A percentile compares a stretch with the other conserved stretches of the same genome.
These are phyloP conservation scores for Hydropotes inermis DNA, from an alignment of 2,113 vertebrate genomes.

Conservation along the genomic window DNA sequence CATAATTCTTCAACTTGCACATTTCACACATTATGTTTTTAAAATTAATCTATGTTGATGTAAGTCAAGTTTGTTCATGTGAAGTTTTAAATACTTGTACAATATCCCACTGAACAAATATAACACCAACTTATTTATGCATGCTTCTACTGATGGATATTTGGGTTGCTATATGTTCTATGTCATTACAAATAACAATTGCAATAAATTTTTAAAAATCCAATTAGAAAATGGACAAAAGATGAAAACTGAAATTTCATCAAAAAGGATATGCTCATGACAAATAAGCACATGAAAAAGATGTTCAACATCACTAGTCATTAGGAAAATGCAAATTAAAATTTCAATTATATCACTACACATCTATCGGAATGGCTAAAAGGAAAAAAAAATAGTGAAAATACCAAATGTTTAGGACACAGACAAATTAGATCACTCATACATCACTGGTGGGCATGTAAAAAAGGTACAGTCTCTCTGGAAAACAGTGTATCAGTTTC, in stretches of 20 bases:
- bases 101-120: background rate
- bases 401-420: background rate
- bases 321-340: background rate
- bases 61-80: background rate
- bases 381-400: background rate
- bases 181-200: background rate
- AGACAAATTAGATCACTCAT: background rate
- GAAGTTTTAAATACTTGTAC: background rate
- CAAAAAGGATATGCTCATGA: background rate
- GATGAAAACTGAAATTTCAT: background rate
- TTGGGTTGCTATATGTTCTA: background rate
- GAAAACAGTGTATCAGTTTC: background rate
- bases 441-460: background rate
- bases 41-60: background rate
- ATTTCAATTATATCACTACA: background rate
- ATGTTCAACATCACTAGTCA: background rate
- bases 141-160: background rate
- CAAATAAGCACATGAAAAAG: background rate
- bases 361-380: background rate
- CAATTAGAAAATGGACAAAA: background rate
- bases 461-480: background rate
- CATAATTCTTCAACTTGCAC: background rate
- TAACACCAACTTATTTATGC: background rate
- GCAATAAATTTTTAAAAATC: background rate
- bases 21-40: background rate